Conservation (phyloP, 2,113 vertebrate species). For the Varanus komodoensis region DNA sequence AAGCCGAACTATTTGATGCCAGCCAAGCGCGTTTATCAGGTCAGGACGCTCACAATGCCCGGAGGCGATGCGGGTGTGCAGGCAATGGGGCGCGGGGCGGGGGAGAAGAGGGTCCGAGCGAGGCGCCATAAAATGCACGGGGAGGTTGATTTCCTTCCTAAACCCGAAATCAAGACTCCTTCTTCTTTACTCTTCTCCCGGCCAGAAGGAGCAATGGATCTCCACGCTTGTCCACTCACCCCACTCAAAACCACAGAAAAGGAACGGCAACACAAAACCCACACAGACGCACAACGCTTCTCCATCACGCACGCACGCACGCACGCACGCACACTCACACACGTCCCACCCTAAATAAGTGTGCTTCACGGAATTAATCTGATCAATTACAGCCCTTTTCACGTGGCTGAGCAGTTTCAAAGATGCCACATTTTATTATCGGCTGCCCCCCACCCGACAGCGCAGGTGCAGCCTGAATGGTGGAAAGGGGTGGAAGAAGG, state of each 20-base stretch:
- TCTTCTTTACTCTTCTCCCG: neutral
- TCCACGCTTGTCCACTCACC: too few relatives aligned
- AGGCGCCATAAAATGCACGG: neutral
- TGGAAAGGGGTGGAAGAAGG: slow-evolving; percentile 40
- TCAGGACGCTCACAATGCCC: slow-evolving; percentile 88
- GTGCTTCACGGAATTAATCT: slow-evolving; percentile 78
- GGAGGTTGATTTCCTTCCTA: neutral
- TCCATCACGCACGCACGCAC: neutral
- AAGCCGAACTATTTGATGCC: slow-evolving; percentile 88
- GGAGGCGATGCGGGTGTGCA: slow-evolving; percentile 66
- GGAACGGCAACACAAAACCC: too few relatives aligned
- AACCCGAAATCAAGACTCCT: slow-evolving; percentile 13
- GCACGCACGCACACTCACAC: neutral
- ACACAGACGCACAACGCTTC: neutral
- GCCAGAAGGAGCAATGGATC: neutral
- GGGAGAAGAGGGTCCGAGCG: neutral
- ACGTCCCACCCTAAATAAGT: slow-evolving; percentile 40
- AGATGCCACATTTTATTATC: slow-evolving; percentile 96
- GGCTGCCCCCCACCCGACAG: slow-evolving; percentile 89
- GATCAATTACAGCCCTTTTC: slow-evolving; percentile 86
- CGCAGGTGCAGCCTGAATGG: slow-evolving; percentile 88
- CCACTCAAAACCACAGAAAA: neutral
- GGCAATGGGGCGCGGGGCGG: neutral
- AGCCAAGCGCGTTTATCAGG: slow-evolving; percentile 91
- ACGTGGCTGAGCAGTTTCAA: slow-evolving; percentile 90